These are phyloP conservation scores for Natator depressus DNA, from an alignment of 2,113 vertebrate species.

Conservation along the genomic window DNA sequence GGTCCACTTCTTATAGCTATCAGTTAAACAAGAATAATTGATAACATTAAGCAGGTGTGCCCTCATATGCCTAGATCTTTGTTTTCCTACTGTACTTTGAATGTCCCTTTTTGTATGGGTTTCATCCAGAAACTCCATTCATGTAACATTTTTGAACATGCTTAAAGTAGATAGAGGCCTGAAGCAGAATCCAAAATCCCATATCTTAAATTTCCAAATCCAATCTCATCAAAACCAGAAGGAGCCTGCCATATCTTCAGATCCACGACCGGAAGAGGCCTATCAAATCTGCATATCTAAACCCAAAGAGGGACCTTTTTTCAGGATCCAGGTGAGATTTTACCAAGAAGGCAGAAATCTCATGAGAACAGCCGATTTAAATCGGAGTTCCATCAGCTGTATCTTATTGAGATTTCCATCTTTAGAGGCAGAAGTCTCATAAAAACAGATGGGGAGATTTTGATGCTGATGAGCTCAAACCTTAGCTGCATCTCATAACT, in stretches of 20 bases:
- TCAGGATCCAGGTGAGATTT: neutral
- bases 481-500: neutral
- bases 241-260: neutral
- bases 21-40: conserved; percentile 9
- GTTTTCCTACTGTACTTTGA: conserved; percentile 40
- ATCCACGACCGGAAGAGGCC: neutral
- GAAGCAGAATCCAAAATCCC: neutral
- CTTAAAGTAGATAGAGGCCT: conserved; percentile 20
- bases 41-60: conserved; percentile 32
- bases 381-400: neutral
- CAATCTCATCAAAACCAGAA: neutral
- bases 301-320: neutral
- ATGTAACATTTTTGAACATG: neutral
- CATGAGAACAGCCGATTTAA: neutral
- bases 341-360: neutral
- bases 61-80: neutral
- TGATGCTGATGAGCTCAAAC: neutral
- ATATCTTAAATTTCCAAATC: neutral
- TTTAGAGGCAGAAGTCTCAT: neutral
- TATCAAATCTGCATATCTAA: neutral
- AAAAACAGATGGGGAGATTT: neutral
- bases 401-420: neutral
- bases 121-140: conserved; percentile 11
- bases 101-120: neutral
- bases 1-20: neutral